Evolutionary conservation across 2,113 vertebrate species (phyloP), one percentile per base, ranked within the genome.

Genomic region (Zosterops hypoxanthus): DNA sequence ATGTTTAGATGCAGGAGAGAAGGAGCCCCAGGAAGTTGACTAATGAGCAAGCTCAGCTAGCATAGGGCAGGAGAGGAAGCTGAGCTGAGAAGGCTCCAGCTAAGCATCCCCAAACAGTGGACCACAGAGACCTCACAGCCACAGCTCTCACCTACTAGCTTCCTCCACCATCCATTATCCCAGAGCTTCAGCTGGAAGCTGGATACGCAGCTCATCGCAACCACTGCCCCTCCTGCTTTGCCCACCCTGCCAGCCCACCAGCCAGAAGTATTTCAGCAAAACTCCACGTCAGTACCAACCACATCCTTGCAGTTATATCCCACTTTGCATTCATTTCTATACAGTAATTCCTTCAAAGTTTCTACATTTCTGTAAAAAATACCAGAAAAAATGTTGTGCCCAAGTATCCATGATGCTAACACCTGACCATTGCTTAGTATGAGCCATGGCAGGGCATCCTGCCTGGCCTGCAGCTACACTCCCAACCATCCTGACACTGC

Each of bases 391-490:
- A 17, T 31, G 29, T 23, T 42, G 42, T 19, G 31, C n/a, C 39
- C 8, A 3, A 53, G 26, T 29, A 73, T 25, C n/a, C 6, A 1
- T 3, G 33, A 84, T 34, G 44, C 7, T 9, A 8, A 78, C 24
- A 49, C 5, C 24, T 0, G 1, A 24, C 25, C 14, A 3, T n/a
- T 41, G 75, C 49, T 60, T 36, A 11, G 7, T 5, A 28, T 13
- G 3, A 61, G 36, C 57, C 49, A 24, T 1, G 6, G 52, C 39
- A 84, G 9, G 44, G 16, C 31, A 71, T 8, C 7, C 34, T 50
- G 57, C 26, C 47, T 11, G 25, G 57, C 23, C n/a, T n/a, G 28
- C 33, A 44, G 50, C 46, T 2, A 3, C 0, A 0, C 34, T 73
- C 36, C 41, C 34, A 70, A 25, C 15, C 18, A n/a, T 20, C 53